Base-by-base conservation (phyloP, 2,113 vertebrate species). In the Sinocyclocheilus anshuiensis region DNA sequence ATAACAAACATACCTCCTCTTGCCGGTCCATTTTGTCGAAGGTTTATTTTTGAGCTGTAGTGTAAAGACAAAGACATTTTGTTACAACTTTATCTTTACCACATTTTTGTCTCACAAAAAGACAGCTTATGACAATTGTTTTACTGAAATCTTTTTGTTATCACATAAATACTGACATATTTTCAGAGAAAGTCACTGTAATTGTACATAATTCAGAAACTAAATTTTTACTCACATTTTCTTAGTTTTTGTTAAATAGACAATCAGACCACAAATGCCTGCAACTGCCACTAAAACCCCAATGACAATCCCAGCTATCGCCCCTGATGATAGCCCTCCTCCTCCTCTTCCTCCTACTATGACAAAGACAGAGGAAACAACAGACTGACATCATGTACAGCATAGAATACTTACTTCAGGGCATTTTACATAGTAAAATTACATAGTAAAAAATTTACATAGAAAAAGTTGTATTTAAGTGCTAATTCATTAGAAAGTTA, bases 221-320 rank as follows among this genome's bases (percentile, higher is more conserved):
- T 13, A 0, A 36, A 1, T 69, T 0, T 39, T 33, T 42, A 67
- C 84, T 89, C 11, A 87, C 89, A 24, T 77, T 59, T 77, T 59
- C 26, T 84, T 78, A 9, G 5, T 50, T 77, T 83, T 89, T 0
- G 2, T 42, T 42, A 83, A 18, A 45, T 65, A 71, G 29, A 84
- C 18, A 53, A 81, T 26, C 11, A 84, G 45, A 39, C 50, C 61
- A n/a, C 20, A 63, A 48, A 85, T 22, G 1, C 10, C 13, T 81
- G 20, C 61, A 4, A 90, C 71, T 65, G 24, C 67, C 18, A 83
- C 45, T 80, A 90, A 76, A 83, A 84, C 76, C 1, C 80, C 89
- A 87, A 89, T 77, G 10, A 84, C 81, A 86, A 84, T 86, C 69
- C 69, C 86, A 88, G 69, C 57, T 55, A 84, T 86, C 1, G 20